Evolutionary conservation across 2,113 vertebrate genomes (phyloP), one percentile per base, ranked within the genome.

Genomic region (Alces alces): DNA sequence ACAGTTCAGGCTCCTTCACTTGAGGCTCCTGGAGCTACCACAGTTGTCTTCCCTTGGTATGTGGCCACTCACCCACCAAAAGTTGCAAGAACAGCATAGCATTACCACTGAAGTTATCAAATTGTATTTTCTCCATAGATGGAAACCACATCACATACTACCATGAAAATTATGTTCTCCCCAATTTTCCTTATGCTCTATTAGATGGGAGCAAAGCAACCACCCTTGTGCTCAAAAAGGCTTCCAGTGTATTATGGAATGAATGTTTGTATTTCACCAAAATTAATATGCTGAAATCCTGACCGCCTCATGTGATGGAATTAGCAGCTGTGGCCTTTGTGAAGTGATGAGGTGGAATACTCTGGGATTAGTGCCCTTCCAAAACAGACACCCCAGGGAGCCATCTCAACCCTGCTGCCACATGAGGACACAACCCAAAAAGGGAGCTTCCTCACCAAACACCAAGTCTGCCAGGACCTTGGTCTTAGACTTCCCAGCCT

Each of bases 181-280:
- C 8, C 45, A 10, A 4, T n/a, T 50, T 85, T 82, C 33, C 36
- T 61, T 36, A 21, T 5, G 3, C 3, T 94, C 15, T 66, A 8
- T 19, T 21, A 15, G 14, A 83, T 21, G 13, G 2, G 4, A 52
- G 9, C 36, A n/a, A 83, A 45, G 30, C 27, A 23, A 21, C 5
- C 21, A 3, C 4, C 25, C 27, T 66, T 43, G 1, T 50, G n/a
- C 19, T 27, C 2, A 0, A 15, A 1, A 28, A 3, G 2, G 43
- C 16, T 45, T 27, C 43, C 0, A 0, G n/a, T 7, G 2, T 14
- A 5, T 19, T 57, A 39, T 3, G 14, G 33, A 70, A 39, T 27
- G 6, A 25, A n/a, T 25, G 52, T 47, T 33, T 47, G 1, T 33
- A 39, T 57, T 17, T 58, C 70, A 36, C 17, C 50, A 39, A 30